These are phyloP conservation scores for Diplazon laetatorius DNA, from an alignment of 2,888 invertebrate species.

Conservation along the genomic window DNA sequence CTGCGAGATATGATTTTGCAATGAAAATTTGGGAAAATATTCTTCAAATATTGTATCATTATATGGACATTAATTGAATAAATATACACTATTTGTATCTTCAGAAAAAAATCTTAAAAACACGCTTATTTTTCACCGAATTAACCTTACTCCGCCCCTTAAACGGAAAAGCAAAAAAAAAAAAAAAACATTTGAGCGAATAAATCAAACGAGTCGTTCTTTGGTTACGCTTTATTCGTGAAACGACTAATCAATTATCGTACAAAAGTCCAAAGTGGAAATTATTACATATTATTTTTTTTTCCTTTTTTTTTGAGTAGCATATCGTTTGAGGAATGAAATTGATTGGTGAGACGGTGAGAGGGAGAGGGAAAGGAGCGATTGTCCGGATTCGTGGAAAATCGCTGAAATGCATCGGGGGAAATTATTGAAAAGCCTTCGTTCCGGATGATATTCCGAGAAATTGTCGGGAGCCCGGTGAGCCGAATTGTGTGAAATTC, in stretches of 20 bases:
- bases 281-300: conserved; percentile 3
- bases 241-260: conserved; percentile 62
- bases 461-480: conserved; percentile 4
- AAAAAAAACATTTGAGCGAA: background rate
- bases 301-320: conserved; percentile 1
- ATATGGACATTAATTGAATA: no score
- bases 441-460: conserved; percentile 20
- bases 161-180: no score
- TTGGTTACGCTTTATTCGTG: conserved; percentile 68
- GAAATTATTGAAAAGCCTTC: conserved; percentile 27
- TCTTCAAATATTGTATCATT: no score
- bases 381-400: background rate
- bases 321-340: conserved; percentile 41
- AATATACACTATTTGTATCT: no score
- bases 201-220: conserved; percentile 5
- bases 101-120: no score
- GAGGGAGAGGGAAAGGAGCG: background rate
- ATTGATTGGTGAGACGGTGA: conserved; percentile 50
- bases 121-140: no score
- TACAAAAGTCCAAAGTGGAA: conserved; percentile 65
- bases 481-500: conserved; percentile 18
- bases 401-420: conserved; percentile 10
- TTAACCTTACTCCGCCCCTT: no score
- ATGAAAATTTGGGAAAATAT: no score
- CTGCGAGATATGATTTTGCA: no score